These are phyloP conservation scores for Panagrolaimus sp. DNA, from an alignment of 1,140 invertebrate species.

Conservation along the genomic window DNA sequence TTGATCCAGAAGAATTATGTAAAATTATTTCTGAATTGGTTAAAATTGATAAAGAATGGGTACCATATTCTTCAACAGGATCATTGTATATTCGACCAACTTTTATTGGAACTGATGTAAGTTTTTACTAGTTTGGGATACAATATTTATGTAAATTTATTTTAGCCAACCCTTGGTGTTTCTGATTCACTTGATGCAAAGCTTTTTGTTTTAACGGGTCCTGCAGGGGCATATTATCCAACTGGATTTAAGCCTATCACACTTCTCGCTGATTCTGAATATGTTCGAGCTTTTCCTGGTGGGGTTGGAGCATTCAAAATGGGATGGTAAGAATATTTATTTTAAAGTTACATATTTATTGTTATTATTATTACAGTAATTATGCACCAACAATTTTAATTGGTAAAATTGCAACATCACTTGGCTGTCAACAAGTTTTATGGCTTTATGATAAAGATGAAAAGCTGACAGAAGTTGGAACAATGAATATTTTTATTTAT, in stretches of 20 bases:
- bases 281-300: conserved; percentile 11
- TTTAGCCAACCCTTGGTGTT: conserved; percentile 7
- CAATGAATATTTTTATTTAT: conserved; percentile 94
- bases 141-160: background rate
- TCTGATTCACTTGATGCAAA: background rate
- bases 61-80: background rate
- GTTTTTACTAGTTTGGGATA: background rate
- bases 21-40: background rate
- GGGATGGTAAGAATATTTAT: too few species aligned
- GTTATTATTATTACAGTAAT: too few species aligned
- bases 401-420: conserved; percentile 70
- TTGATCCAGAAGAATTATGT: background rate
- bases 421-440: conserved; percentile 84
- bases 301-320: conserved; percentile 17
- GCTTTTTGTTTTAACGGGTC: conserved; percentile 7
- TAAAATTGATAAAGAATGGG: conserved; percentile 17
- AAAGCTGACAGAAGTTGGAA: conserved; percentile 89
- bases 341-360: too few species aligned
- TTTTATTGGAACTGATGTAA: conserved; percentile 8
- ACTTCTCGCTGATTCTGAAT: background rate
- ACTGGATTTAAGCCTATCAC: background rate
- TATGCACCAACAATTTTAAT: conserved; percentile 65
- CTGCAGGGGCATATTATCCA: background rate
- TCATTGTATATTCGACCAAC: conserved; percentile 14
- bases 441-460: conserved; percentile 91